These are phyloP conservation scores for Urophycis tenuis DNA, from an alignment of 2,797 vertebrate species.

Conservation along the genomic window DNA sequence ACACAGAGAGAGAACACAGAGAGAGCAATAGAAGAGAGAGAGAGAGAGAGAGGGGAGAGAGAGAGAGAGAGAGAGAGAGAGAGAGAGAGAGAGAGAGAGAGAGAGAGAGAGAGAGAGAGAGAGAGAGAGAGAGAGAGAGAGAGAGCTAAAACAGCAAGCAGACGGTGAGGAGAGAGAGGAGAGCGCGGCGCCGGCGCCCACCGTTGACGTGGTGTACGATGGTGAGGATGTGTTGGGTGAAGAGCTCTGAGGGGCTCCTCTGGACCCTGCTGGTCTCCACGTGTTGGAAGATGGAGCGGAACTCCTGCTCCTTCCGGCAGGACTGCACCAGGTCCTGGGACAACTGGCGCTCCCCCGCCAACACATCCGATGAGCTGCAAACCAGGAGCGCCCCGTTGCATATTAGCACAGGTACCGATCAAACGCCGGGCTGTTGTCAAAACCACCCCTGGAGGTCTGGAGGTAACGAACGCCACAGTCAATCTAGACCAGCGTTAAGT, in stretches of 20 bases:
- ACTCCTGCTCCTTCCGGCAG: constrained; percentile 89
- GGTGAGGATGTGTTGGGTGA: constrained; percentile 95
- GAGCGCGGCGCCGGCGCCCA: constrained; percentile 39
- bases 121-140: neutral
- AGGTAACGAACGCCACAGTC: too few relatives aligned
- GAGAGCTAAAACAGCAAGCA: neutral
- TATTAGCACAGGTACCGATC: neutral
- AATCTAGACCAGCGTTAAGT: neutral
- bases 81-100: too few relatives aligned
- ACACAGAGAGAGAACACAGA: neutral
- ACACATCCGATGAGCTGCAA: constrained; percentile 65
- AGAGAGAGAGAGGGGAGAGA: neutral
- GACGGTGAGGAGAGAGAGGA: constrained; percentile 22
- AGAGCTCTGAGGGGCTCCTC: constrained; percentile 87
- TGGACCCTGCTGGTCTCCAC: constrained; percentile 81
- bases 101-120: too few relatives aligned
- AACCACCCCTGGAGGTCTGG: too few relatives aligned
- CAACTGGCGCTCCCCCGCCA: constrained; percentile 87
- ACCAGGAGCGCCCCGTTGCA: neutral
- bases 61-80: too few relatives aligned
- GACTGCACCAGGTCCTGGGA: constrained; percentile 88
- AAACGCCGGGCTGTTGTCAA: neutral
- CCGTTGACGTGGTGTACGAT: constrained; percentile 97
- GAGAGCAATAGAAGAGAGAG: neutral
- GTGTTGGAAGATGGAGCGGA: constrained; percentile 91